Conservation (phyloP, 2,888 invertebrate genomes). For the Alviniconcha strummeri region DNA sequence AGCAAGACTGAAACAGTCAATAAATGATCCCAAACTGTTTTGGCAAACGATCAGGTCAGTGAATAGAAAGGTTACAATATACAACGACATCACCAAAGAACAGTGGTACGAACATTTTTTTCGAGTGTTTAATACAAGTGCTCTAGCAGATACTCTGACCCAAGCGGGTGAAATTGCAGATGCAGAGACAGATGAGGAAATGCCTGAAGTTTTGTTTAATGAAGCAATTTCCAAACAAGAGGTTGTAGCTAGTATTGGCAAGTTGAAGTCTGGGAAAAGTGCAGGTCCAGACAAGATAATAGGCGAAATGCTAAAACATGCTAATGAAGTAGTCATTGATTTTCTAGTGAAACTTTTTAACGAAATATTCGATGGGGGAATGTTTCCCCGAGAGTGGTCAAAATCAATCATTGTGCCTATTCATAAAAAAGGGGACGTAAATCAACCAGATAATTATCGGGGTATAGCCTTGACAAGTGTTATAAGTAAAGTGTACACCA, state of each 20-base stretch:
- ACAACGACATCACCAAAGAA: not conserved
- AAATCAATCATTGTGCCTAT: not conserved
- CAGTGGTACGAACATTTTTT: not conserved
- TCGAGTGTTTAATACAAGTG: not conserved
- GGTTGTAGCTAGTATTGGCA: not conserved
- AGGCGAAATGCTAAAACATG: not conserved
- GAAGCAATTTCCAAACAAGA: not conserved
- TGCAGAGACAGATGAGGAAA: not conserved
- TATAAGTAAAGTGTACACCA: not conserved
- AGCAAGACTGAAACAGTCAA: no score
- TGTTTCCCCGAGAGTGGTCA: not conserved
- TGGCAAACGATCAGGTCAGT: not conserved
- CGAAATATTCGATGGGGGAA: not conserved
- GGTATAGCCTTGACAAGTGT: not conserved
- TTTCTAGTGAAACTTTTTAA: not conserved
- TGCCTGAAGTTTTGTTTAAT: not conserved
- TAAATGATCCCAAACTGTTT: no score
- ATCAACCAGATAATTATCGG: not conserved
- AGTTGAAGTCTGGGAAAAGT: not conserved
- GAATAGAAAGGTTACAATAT: not conserved
- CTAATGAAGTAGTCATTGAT: not conserved
- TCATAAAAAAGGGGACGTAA: not conserved
- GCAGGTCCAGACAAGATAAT: not conserved
- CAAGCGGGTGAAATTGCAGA: no score
- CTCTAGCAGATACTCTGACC: not conserved